These are phyloP conservation scores for Cyprinus carpio DNA, from an alignment of 2,113 vertebrate species.

Conservation along the genomic window DNA sequence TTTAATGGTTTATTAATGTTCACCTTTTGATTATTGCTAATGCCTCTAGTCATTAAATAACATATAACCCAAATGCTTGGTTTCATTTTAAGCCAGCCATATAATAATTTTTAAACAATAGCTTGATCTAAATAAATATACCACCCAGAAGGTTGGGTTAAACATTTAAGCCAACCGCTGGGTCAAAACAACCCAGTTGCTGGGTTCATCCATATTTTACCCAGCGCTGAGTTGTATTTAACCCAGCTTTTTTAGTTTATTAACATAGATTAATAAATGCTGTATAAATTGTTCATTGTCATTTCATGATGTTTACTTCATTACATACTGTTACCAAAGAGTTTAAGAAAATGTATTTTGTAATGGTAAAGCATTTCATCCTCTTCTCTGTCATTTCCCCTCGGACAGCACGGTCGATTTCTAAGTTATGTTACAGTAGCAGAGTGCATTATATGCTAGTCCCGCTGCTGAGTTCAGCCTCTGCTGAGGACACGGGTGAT, in stretches of 20 bases:
- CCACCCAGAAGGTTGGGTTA: too few species aligned
- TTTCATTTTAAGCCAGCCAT: too few species aligned
- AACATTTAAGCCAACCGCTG: too few species aligned
- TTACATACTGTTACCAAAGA: not conserved
- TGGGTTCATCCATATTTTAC: too few species aligned
- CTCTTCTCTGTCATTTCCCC: conserved; percentile 25
- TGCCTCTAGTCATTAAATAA: too few species aligned
- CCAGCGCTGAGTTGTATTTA: too few species aligned
- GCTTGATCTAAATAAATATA: too few species aligned
- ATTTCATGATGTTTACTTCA: not conserved
- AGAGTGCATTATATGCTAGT: conserved; percentile 41
- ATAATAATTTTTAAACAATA: too few species aligned
- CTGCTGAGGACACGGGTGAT: conserved; percentile 33
- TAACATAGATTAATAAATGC: not conserved
- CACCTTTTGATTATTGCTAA: too few species aligned
- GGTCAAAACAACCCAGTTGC: too few species aligned
- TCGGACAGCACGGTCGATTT: conserved; percentile 39
- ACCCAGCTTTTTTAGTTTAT: not conserved
- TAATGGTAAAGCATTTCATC: conserved; percentile 16
- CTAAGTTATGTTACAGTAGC: conserved; percentile 43
- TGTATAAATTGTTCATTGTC: not conserved
- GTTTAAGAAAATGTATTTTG: conserved; percentile 20
- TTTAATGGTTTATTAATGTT: too few species aligned
- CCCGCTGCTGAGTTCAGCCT: conserved; percentile 11
- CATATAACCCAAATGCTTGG: too few species aligned